Evolutionary conservation across 2,113 vertebrate species (phyloP).

Genomic region (Proteles cristata): DNA sequence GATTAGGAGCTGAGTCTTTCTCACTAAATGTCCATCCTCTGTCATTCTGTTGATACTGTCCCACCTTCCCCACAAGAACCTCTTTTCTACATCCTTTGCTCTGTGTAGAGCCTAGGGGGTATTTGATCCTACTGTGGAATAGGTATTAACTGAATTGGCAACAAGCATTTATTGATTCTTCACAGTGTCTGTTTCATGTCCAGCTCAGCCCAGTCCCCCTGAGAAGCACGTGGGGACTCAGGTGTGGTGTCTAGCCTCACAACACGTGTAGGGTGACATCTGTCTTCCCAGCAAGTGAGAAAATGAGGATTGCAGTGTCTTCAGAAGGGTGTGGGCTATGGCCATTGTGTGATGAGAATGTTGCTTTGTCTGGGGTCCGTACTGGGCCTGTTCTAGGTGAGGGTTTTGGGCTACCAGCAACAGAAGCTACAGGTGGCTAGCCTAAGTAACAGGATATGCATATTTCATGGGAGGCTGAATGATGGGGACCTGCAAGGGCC

Average conservation of each 20-base stretch:
- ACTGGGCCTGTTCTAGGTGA: background rate
- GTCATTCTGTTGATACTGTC: fast-evolving
- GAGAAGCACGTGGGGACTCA: fast-evolving
- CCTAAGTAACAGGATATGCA: background rate
- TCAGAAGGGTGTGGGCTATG: fast-evolving
- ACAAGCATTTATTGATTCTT: background rate
- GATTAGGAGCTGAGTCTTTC: background rate
- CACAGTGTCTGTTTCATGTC: fast-evolving
- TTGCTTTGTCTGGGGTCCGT: background rate
- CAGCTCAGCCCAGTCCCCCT: background rate
- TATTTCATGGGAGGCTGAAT: background rate
- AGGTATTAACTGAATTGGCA: background rate
- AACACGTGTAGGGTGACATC: fast-evolving
- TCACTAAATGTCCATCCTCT: too few relatives aligned
- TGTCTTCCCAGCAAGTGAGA: background rate
- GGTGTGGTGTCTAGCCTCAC: too few relatives aligned
- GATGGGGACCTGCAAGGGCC: background rate
- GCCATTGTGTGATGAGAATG: fast-evolving
- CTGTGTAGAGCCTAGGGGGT: background rate
- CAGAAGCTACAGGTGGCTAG: background rate
- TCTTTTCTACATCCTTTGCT: too few relatives aligned
- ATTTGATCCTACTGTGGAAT: background rate
- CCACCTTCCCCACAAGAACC: fast-evolving
- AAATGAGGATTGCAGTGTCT: background rate
- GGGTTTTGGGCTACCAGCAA: too few relatives aligned